A percentile compares a stretch with the other conserved stretches of the same genome.
Evolutionary conservation across 2,113 vertebrate species (phyloP).

Genomic region (Irena cyanogastra): DNA sequence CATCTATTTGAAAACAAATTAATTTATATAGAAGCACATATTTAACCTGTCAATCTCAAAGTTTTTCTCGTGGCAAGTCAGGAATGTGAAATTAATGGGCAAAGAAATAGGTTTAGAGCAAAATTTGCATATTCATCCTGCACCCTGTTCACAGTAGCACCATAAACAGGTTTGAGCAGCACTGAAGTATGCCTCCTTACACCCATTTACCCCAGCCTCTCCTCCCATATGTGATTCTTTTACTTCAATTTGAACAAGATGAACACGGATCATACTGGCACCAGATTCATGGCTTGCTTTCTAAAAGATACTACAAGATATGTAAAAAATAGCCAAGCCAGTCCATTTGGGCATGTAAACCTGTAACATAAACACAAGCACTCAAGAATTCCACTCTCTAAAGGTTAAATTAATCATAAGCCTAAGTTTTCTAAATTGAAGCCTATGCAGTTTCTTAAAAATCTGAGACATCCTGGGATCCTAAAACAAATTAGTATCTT

Average conservation of each 20-base stretch:
- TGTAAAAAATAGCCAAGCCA: not conserved
- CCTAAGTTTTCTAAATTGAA: not conserved
- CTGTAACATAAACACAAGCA: not conserved
- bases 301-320: not conserved
- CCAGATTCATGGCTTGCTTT: not conserved
- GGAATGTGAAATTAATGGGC: not conserved
- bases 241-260: not conserved
- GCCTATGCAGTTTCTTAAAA: not conserved
- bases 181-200: not conserved
- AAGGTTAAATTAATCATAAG: not conserved
- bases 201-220: not conserved
- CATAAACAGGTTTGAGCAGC: not conserved
- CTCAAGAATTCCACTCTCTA: not conserved
- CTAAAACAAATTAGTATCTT: not conserved
- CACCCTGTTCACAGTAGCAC: not conserved
- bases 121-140: not conserved
- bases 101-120: not conserved
- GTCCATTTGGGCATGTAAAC: not conserved
- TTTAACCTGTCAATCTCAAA: not conserved
- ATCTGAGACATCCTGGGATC: not conserved
- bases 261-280: not conserved
- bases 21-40: not conserved
- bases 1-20: not conserved
- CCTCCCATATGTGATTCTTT: not conserved
- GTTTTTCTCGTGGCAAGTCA: not conserved